Evolutionary conservation across 2,113 vertebrate species (phyloP), one percentile per base, ranked within the genome.

Genomic region (Hyperoodon ampullatus): DNA sequence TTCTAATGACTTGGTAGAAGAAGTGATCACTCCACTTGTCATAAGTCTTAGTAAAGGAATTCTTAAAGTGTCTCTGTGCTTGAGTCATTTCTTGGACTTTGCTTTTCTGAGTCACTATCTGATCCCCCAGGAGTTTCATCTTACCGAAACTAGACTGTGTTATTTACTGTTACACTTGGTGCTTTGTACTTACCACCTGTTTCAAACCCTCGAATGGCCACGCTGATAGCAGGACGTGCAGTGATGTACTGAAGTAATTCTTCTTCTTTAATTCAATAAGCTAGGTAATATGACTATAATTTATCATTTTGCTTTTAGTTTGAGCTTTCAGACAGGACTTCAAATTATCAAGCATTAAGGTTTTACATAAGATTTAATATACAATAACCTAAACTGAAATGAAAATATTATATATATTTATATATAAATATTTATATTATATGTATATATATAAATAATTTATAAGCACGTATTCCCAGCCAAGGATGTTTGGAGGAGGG

Each of bases 31-130:
- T 93, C 28, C 26, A 83, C 81, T 93, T 92, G 83, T 44, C 78
- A 1, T 78, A 94, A 65, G 53, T 58, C 35, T 84, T 75, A 7
- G 55, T 72, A 72, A 97, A 93, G 44, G 28, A 95, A 96, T 94
- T 85, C 84, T 94, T 60, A 6, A 93, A 95, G 92, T 84, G 30
- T 68, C 87, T 93, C 70, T 81, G 60, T 61, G 50, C 28, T 63
- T 92, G 92, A 93, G 83, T 98, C 95, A 97, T 33, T 77, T 60
- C 78, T 94, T 95, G 93, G 47, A 94, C 87, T 95, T 95, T 81
- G 80, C 55, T 88, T 89, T 94, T 95, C 70, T 92, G 96, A 97
- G 89, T 96, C 96, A 98, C 74, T 91, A 87, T 98, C 95, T 97
- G 98, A 98, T 96, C 94, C 39, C 0, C 0, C 0, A 0, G 88